A percentile compares a stretch with the other conserved stretches of the same genome.
phyloP scores from a whole-genome alignment of 35 echinoderm and acorn worm species.

The Heliocidaris erythrogramma region DNA sequence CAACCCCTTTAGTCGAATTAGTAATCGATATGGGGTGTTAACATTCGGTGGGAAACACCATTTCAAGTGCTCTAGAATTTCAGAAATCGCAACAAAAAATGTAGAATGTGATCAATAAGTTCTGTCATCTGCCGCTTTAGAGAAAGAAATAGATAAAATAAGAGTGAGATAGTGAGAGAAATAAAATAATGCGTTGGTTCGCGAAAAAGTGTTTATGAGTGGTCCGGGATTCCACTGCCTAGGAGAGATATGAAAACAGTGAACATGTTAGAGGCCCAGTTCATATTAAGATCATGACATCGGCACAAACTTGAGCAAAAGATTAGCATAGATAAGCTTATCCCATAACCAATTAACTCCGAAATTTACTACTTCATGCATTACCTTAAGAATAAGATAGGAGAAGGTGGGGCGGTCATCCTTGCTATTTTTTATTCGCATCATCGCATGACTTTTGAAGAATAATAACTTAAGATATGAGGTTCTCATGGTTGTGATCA shows the following conservation, averaged over 20 bases:
- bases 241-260: background rate
- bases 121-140: conserved; percentile 15
- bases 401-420: too few species aligned
- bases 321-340: too few species aligned
- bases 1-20: background rate
- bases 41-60: conserved; percentile 24
- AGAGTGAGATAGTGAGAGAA: background rate
- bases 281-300: background rate
- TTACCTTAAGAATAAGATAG: too few species aligned
- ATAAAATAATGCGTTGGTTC: background rate
- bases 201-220: background rate
- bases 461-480: too few species aligned
- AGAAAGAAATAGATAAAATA: background rate
- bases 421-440: too few species aligned
- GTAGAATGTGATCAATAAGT: conserved; percentile 20
- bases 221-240: background rate
- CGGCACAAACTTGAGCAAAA: too few species aligned
- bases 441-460: too few species aligned
- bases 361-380: too few species aligned
- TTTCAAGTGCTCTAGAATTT: conserved; percentile 28
- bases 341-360: too few species aligned
- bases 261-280: background rate
- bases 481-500: too few species aligned
- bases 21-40: conserved; percentile 29
- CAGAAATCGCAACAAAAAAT: background rate